Evolutionary conservation across 2,113 vertebrate genomes (phyloP).

Genomic region (Arvicanthis niloticus): DNA sequence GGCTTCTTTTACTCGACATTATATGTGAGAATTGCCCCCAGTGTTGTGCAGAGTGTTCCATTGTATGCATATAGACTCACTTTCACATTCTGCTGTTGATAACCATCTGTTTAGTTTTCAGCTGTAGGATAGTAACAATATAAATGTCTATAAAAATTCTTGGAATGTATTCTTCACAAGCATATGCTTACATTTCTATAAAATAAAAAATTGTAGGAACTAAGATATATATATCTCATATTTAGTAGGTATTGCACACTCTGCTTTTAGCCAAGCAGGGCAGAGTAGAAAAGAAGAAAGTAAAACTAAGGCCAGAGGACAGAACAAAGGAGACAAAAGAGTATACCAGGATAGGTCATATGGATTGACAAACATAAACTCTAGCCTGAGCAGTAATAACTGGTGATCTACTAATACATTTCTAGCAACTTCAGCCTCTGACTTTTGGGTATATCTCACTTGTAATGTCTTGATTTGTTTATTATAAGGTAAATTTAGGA

Average conservation of each 20-base stretch:
- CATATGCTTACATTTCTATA: neutral
- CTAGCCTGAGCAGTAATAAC: neutral
- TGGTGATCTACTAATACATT: neutral
- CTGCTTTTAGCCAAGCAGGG: neutral
- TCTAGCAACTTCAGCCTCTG: neutral
- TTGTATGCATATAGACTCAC: neutral
- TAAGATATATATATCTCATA: neutral
- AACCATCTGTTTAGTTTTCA: constrained; percentile 2
- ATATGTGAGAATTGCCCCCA: neutral
- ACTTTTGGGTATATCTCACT: neutral
- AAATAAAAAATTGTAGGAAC: neutral
- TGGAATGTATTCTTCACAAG: constrained; percentile 22
- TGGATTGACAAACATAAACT: neutral
- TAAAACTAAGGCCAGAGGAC: fast-evolving
- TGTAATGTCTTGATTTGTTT: neutral
- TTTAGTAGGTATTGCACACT: neutral
- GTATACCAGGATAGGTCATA: neutral
- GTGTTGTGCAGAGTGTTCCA: neutral
- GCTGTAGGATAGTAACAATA: neutral
- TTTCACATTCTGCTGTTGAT: neutral
- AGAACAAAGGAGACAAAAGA: neutral
- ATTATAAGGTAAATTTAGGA: neutral
- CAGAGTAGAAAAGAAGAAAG: neutral
- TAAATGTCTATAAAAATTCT: neutral
- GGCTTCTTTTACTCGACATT: neutral